Percentiles rank a stretch among this genome's conserved stretches.
Evolutionary conservation across 1,140 invertebrate species (phyloP).

Genomic region (Episyrphus balteatus): DNA sequence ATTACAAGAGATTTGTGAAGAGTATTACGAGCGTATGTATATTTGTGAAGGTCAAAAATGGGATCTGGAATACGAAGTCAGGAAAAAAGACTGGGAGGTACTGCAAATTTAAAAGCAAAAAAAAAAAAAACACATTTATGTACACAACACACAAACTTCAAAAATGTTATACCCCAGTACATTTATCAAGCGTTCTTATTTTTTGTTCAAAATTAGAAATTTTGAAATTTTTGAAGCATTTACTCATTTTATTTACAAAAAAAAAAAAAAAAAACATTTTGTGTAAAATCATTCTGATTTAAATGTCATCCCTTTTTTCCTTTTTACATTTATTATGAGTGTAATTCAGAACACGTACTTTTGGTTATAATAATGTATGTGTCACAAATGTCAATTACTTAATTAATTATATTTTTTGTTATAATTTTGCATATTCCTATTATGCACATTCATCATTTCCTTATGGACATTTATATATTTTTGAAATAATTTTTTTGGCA

Average conservation of each 20-base stretch:
- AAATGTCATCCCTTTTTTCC: too few relatives aligned
- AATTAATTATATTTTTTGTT: not conserved
- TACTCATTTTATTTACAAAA: not conserved
- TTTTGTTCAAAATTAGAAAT: conserved; percentile 3
- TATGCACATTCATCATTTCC: too few relatives aligned
- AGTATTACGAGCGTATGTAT: conserved; percentile 91
- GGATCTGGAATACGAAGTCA: conserved; percentile 98
- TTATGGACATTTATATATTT: too few relatives aligned
- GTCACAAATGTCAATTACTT: too few relatives aligned
- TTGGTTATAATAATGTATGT: too few relatives aligned
- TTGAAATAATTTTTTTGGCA: too few relatives aligned
- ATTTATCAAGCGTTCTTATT: conserved; percentile 4
- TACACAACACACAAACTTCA: not conserved
- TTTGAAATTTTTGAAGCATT: not conserved
- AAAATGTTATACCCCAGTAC: too few relatives aligned
- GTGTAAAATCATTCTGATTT: not conserved
- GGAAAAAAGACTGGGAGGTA: conserved; percentile 97
- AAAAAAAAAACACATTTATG: conserved; percentile 11
- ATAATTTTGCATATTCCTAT: too few relatives aligned
- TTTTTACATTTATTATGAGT: too few relatives aligned
- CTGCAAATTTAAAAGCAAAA: conserved; percentile 38
- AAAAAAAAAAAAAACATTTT: not conserved
- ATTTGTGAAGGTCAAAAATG: conserved; percentile 97
- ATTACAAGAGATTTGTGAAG: conserved; percentile 76
- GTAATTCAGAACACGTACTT: too few relatives aligned